phyloP scores from a whole-genome alignment of 2,113 vertebrate genomes.

The Coregonus clupeaformis region DNA sequence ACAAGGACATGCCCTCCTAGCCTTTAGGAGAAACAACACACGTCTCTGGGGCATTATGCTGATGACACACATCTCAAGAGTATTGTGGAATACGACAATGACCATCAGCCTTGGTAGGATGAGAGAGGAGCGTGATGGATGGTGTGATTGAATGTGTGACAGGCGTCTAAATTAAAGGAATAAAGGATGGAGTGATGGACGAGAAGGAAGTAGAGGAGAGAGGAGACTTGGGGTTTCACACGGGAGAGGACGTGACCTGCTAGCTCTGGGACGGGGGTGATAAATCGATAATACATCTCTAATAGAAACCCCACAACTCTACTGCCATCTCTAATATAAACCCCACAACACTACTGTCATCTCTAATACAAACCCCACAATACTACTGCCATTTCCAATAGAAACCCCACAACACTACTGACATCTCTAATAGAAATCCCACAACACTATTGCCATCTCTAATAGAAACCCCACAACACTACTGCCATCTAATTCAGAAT shows the following conservation, averaged over 20 bases:
- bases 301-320: too few relatives aligned
- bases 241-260: constrained; percentile 68
- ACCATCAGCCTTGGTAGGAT: constrained; percentile 49
- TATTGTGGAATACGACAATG: constrained; percentile 51
- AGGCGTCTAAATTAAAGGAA: constrained; percentile 55
- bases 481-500: too few relatives aligned
- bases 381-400: too few relatives aligned
- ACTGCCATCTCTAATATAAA: too few relatives aligned
- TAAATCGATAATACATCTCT: constrained; percentile 35
- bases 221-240: constrained; percentile 53
- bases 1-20: constrained; percentile 41
- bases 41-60: too few relatives aligned
- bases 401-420: too few relatives aligned
- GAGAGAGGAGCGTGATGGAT: constrained; percentile 60
- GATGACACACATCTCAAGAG: constrained; percentile 32
- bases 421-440: too few relatives aligned
- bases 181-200: constrained; percentile 66
- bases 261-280: constrained; percentile 58
- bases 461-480: too few relatives aligned
- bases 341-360: too few relatives aligned
- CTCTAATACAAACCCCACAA: too few relatives aligned
- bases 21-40: constrained; percentile 43
- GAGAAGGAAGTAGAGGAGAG: constrained; percentile 60
- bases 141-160: constrained; percentile 51
- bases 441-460: too few relatives aligned